Evolutionary conservation across 2,797 vertebrate species (phyloP).

Genomic region (Falco rusticolus): DNA sequence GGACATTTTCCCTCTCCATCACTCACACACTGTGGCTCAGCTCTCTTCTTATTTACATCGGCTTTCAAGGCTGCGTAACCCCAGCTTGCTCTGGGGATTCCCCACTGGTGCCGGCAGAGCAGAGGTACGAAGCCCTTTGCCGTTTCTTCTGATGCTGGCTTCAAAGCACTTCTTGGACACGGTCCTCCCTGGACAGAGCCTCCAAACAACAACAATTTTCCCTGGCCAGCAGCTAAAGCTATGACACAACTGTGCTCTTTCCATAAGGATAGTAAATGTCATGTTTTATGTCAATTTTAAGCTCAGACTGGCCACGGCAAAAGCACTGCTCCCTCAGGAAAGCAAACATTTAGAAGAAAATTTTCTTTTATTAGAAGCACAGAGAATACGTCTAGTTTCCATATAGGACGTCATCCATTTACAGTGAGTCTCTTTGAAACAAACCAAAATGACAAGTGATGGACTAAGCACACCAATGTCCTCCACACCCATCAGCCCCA

Average conservation of each 20-base stretch:
- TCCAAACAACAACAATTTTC: background rate
- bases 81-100: background rate
- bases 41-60: background rate
- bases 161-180: background rate
- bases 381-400: background rate
- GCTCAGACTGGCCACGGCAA: background rate
- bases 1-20: background rate
- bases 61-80: background rate
- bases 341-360: background rate
- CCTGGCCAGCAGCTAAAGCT: background rate
- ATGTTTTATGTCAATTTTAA: background rate
- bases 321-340: background rate
- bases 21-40: background rate
- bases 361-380: background rate
- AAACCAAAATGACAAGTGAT: accelerated
- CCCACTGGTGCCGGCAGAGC: accelerated
- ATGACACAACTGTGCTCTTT: background rate
- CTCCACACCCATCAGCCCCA: background rate
- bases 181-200: accelerated
- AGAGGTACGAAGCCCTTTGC: background rate
- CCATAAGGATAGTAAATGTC: accelerated
- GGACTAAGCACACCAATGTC: accelerated
- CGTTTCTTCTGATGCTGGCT: background rate
- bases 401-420: accelerated
- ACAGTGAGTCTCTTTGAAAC: background rate